A percentile compares a stretch with the other conserved stretches of the same genome.
phyloP scores from a whole-genome alignment of 2,888 invertebrate species.

The Mythimna vitellina region DNA sequence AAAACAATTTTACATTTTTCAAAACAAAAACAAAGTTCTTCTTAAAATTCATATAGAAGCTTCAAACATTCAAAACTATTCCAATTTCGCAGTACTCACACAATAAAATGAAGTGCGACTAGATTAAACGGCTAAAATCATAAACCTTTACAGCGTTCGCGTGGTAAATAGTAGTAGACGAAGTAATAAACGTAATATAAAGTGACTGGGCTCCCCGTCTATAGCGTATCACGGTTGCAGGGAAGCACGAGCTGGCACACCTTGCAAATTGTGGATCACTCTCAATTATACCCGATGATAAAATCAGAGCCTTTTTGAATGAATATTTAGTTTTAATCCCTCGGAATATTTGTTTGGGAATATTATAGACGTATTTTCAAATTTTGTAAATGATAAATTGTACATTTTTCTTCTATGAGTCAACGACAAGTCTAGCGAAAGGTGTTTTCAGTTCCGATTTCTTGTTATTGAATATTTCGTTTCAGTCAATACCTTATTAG shows the following conservation, averaged over 20 bases:
- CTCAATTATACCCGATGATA: constrained; percentile 24
- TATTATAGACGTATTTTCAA: too few species aligned
- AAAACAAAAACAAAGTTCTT: too few species aligned
- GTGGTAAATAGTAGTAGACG: too few species aligned
- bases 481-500: not conserved
- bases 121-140: constrained; percentile 24
- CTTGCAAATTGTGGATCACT: constrained; percentile 71
- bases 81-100: not conserved
- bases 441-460: not conserved
- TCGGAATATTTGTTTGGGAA: too few species aligned
- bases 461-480: not conserved
- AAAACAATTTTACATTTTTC: not conserved
- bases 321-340: not conserved
- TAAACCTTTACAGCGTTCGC: constrained; percentile 33
- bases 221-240: constrained; percentile 80
- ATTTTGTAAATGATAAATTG: too few species aligned
- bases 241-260: constrained; percentile 68
- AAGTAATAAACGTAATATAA: constrained; percentile 29
- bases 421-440: too few species aligned
- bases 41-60: not conserved
- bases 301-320: not conserved
- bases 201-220: constrained; percentile 71
- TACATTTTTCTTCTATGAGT: too few species aligned
- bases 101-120: constrained; percentile 4
- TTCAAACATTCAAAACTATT: not conserved